These are phyloP conservation scores for Synodontis membranacea DNA, from an alignment of 2,113 vertebrate species.

Conservation along the genomic window DNA sequence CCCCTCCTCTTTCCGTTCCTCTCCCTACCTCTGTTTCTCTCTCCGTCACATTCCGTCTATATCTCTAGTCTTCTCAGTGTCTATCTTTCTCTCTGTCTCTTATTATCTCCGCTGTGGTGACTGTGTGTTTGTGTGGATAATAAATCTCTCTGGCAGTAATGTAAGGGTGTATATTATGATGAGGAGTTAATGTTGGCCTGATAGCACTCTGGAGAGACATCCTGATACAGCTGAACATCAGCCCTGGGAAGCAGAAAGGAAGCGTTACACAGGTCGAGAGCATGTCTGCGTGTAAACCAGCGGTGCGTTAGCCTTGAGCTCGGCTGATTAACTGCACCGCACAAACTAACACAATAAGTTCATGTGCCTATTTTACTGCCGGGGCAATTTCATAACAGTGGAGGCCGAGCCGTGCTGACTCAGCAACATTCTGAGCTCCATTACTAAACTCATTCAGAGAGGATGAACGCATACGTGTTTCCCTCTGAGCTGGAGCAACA, in stretches of 20 bases:
- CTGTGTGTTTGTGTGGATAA: conserved; percentile 67
- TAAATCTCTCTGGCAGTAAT: conserved; percentile 73
- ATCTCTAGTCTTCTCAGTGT: not conserved
- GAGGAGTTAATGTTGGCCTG: conserved; percentile 71
- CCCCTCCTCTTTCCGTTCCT: not conserved
- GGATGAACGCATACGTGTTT: not conserved
- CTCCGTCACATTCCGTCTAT: too few relatives aligned
- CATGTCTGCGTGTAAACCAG: conserved; percentile 76
- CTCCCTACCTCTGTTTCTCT: not conserved
- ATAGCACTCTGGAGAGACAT: conserved; percentile 69
- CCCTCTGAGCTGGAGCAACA: not conserved
- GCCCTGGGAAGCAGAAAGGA: conserved; percentile 62
- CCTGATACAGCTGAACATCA: conserved; percentile 63
- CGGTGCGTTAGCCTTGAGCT: conserved; percentile 63
- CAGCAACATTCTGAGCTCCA: not conserved
- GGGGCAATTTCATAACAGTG: not conserved
- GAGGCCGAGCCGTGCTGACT: not conserved
- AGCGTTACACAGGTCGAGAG: conserved; percentile 72
- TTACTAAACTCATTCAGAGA: not conserved
- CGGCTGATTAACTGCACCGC: conserved; percentile 53
- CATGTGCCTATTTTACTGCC: not conserved
- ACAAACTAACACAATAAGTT: not conserved
- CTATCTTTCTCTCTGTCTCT: conserved; percentile 26
- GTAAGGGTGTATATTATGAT: conserved; percentile 72
- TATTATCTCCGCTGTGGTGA: conserved; percentile 45